Evolutionary conservation across 1,140 invertebrate species (phyloP), one percentile per base, ranked within the genome.

Genomic region (Ceratoteleas bidentatus): DNA sequence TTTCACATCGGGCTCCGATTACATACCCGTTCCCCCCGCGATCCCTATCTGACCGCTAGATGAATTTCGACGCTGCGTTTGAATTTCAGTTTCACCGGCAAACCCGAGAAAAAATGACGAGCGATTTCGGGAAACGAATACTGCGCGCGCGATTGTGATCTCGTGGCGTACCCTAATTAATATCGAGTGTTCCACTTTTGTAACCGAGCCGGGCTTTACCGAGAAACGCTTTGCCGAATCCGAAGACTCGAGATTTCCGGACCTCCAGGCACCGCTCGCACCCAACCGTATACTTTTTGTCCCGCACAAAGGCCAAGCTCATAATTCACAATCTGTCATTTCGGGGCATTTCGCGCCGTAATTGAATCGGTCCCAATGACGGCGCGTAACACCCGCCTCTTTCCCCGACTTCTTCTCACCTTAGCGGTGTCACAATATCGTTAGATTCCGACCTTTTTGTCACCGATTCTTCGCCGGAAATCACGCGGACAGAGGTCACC

Each of bases 261-360:
- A 43, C 66, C 52, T 64, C 24, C 3, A 53, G 66, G 24, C 66
- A 50, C 24, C 24, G 24, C 32, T 43, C 54, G n/a, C 56, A 54
- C 64, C 65, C 62, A 15, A 40, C 57, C 40, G 58, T 52, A 56
- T 50, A 61, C 9, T 70, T 77, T 77, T 69, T 70, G 50, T 70
- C 40, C 40, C 3, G 10, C 45, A 69, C 65, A 77, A 77, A 58
- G 74, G 9, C 56, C 32, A 9, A 15, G 11, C 54, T 45, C 74
- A 77, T 77, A 77, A 70, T 50, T 77, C 74, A 69, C 65, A 64
- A 77, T 70, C 65, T 77, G 65, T 64, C 64, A 54, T 64, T 77
- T 77, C 24, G 57, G 13, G 36, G 34, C 32, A 70, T 61, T 65
- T 56, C 15, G 54, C 54, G 33, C 52, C 38, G 60, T 70, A 70